Evolutionary conservation across 2,797 vertebrate species (phyloP).

Genomic region (Enteromius argenteus): DNA sequence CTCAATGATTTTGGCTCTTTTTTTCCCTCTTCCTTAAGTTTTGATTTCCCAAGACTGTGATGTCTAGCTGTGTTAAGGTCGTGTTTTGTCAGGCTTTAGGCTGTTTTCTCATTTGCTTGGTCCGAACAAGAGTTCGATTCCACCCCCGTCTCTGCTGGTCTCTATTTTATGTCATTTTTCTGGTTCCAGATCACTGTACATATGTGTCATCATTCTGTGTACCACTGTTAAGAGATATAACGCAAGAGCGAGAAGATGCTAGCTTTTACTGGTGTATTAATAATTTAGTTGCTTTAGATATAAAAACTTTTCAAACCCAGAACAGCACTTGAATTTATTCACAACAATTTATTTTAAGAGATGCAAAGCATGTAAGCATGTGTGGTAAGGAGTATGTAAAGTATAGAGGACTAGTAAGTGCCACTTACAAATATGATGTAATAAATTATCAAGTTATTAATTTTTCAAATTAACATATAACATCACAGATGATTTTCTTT

Average conservation of each 20-base stretch:
- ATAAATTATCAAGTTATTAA: background rate
- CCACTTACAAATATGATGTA: background rate
- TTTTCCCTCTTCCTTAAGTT: background rate
- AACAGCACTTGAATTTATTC: background rate
- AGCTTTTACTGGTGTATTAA: background rate
- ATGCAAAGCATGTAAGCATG: background rate
- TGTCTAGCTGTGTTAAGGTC: background rate
- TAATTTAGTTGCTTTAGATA: background rate
- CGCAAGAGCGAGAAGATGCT: background rate
- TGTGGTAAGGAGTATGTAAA: background rate
- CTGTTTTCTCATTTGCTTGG: background rate
- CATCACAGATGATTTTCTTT: no score
- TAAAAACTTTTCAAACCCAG: background rate
- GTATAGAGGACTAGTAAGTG: background rate
- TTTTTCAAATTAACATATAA: background rate
- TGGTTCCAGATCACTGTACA: background rate
- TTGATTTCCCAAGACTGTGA: slow-evolving; percentile 25
- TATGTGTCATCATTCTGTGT: background rate
- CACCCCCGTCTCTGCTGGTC: background rate
- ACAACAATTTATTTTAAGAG: background rate
- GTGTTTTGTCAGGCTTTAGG: slow-evolving; percentile 17
- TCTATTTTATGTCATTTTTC: background rate
- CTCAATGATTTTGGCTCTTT: background rate
- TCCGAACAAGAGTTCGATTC: background rate
- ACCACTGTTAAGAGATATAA: background rate